Conservation (phyloP, 2,888 invertebrate species). For the Leucania comma region DNA sequence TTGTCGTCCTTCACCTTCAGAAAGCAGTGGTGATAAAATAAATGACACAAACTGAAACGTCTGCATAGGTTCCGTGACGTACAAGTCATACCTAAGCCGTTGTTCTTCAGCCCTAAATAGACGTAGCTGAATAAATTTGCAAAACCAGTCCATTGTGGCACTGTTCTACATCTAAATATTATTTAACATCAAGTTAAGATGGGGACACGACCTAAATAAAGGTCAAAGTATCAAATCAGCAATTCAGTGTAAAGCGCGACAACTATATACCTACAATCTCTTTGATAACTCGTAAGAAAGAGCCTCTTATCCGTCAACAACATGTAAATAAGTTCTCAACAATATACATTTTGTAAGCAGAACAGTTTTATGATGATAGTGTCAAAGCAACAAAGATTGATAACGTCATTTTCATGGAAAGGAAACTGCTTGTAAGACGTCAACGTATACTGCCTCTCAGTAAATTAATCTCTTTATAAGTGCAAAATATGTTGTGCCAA, state of each 20-base stretch:
- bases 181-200: slow-evolving; percentile 42
- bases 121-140: slow-evolving; percentile 18
- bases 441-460: background rate
- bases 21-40: too few species aligned
- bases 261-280: slow-evolving; percentile 56
- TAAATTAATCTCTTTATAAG: slow-evolving; percentile 12
- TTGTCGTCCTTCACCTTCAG: too few species aligned
- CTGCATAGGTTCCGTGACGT: too few species aligned
- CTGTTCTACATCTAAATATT: slow-evolving; percentile 29
- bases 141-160: slow-evolving; percentile 18
- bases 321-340: slow-evolving; percentile 60
- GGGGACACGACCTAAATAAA: slow-evolving; percentile 52
- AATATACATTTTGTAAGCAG: slow-evolving; percentile 43
- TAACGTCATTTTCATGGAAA: slow-evolving; percentile 7
- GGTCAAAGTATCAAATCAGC: slow-evolving; percentile 60
- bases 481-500: slow-evolving; percentile 27
- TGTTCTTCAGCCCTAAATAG: background rate
- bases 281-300: slow-evolving; percentile 58
- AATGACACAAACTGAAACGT: too few species aligned
- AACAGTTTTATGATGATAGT: slow-evolving; percentile 30
- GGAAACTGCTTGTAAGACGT: background rate
- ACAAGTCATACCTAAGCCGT: too few species aligned
- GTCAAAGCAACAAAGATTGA: slow-evolving; percentile 11
- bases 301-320: slow-evolving; percentile 46
- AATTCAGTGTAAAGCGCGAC: slow-evolving; percentile 56